Evolutionary conservation across 2,113 vertebrate species (phyloP), one percentile per base, ranked within the genome.

Genomic region (Panthera leo): DNA sequence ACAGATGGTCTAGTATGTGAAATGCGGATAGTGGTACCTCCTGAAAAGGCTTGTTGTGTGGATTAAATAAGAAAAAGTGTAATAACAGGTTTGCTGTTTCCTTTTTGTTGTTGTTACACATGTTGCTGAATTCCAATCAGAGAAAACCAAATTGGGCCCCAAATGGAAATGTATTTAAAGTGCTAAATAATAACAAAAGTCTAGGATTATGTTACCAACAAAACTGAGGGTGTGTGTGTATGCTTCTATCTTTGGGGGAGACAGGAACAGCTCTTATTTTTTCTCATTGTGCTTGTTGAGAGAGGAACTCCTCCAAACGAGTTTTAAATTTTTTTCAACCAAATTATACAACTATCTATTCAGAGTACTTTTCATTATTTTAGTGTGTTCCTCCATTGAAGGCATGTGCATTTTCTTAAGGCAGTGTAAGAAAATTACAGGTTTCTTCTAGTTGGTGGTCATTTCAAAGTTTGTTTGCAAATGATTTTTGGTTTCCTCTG

Each of bases 401-500:
- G 42, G 18, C 36, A 53, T 48, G 23, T 73, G 9, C 25, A 34
- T 51, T 89, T 85, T 92, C 36, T 61, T 80, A 65, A 68, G 71
- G 53, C 45, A 45, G 67, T 85, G 19, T 61, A 27, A 53, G 67
- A 86, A 88, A 97, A 70, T 70, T 12, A 45, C 27, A 71, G 76
- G 18, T 27, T 78, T 39, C 34, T 87, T 94, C 39, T 88, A 84
- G 68, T 63, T 68, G 53, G 45, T 88, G 61, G 34, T 87, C 27
- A 7, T 91, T 95, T 95, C 27, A 85, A n/a, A 79, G 51, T 85
- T 78, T 65, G 42, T 95, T 97, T 96, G 67, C 55, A 89, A 48
- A 68, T 95, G 67, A 91, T 51, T 90, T 86, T 23, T 71, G n/a
- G 36, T 78, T 96, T 73, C 48, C 70, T 92, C 71, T 73, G 51